Percentiles rank a stretch among this genome's conserved stretches.
phyloP scores from a whole-genome alignment of 2,113 vertebrate genomes.

The Arvicanthis niloticus region DNA sequence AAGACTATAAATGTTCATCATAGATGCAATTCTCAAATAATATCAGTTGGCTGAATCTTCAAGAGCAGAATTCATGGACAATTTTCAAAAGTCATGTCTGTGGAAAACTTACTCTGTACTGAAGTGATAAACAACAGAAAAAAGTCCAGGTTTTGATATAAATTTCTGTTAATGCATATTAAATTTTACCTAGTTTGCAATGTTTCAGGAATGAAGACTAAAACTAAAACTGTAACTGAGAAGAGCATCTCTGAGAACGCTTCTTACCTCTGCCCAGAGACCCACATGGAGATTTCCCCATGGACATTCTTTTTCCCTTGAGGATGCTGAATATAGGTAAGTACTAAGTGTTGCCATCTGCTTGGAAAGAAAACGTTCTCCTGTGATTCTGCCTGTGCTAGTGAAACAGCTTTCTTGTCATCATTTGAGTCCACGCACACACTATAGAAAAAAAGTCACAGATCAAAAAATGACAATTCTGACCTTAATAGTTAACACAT shows the following conservation, averaged over 20 bases:
- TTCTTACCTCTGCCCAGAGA: slow-evolving; percentile 95
- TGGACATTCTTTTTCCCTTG: slow-evolving; percentile 95
- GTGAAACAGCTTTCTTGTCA: slow-evolving; percentile 93
- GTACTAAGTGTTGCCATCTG: slow-evolving; percentile 95
- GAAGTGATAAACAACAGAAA: slow-evolving; percentile 14
- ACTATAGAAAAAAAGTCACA: slow-evolving; percentile 84
- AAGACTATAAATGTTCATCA: not conserved
- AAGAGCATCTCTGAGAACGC: not conserved
- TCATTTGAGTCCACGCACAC: slow-evolving; percentile 96
- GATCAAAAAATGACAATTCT: slow-evolving; percentile 56
- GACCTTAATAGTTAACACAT: not conserved
- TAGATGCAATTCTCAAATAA: not conserved
- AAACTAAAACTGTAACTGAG: slow-evolving; percentile 2
- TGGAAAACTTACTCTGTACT: not conserved
- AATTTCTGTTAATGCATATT: slow-evolving; percentile 24
- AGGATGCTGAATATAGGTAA: slow-evolving; percentile 94
- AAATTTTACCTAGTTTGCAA: slow-evolving; percentile 11
- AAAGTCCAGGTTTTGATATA: slow-evolving; percentile 15
- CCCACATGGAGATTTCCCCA: slow-evolving; percentile 92
- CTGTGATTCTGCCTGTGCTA: slow-evolving; percentile 94
- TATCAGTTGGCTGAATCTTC: not conserved
- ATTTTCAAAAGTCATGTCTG: slow-evolving; percentile 15
- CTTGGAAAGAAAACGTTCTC: slow-evolving; percentile 89
- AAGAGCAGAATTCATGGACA: not conserved
- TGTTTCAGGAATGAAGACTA: not conserved